Evolutionary conservation across 2,888 invertebrate genomes (phyloP), one percentile per base, ranked within the genome.

Genomic region (Ornithoptera priamus): DNA sequence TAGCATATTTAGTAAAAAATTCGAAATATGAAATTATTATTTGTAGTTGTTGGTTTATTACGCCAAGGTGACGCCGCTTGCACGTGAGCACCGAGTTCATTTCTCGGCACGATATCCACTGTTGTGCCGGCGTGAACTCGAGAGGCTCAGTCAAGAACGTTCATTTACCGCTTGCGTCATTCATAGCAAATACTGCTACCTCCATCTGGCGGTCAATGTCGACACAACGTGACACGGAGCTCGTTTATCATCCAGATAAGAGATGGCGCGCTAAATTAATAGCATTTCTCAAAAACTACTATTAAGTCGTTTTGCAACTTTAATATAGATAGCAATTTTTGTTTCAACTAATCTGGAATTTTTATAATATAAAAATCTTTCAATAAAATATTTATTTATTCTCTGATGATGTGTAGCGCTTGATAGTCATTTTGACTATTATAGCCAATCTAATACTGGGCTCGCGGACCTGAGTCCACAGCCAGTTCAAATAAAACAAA

Each of bases 121-220:
- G 80, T 80, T 78, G 81, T 84, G 81, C 84, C 83, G 80, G 78
- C 79, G 78, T 87, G 91, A 91, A 92, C 91, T 88, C 89, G 80
- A 80, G 80, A 80, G 72, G 82, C 81, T 82, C 89, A 91, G 92
- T 92, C 92, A 92, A 92, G 92, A 89, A 91, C 92, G 92, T 92
- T 92, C 92, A 84, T 92, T 92, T 89, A 92, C 92, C 92, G 89
- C 85, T 81, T 78, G 81, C 87, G 86, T 86, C 86, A 88, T 80
- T 80, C 77, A 78, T 74, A 77, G 78, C 80, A 77, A 83, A 86
- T 84, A 86, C 87, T 75, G 85, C 82, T 90, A 84, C 83, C 85
- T 84, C 92, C 92, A 90, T 85, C 92, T 92, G 85, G 86, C 92
- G 92, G 91, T 92, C 92, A 92, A 92, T 90, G 91, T 90, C 91